Percentiles rank a stretch among this genome's conserved stretches.
Evolutionary conservation across 2,113 vertebrate genomes (phyloP).

Genomic region (Bettongia penicillata): DNA sequence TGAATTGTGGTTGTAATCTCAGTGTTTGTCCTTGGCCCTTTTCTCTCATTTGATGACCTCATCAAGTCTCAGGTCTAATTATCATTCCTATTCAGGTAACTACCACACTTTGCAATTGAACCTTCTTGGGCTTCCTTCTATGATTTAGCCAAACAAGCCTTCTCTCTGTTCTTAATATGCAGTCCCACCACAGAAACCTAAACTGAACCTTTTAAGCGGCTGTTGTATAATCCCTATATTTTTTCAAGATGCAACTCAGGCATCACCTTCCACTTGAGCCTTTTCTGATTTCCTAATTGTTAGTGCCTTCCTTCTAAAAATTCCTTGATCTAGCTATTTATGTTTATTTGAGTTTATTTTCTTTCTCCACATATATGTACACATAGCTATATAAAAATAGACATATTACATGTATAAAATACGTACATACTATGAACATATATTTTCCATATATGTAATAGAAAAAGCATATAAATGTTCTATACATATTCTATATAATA

Average conservation of each 20-base stretch:
- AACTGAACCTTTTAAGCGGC: neutral
- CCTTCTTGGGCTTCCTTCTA: neutral
- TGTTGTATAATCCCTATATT: neutral
- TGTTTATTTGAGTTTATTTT: neutral
- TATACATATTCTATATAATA: no score
- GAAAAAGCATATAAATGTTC: no score
- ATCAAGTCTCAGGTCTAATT: neutral
- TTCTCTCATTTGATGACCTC: neutral
- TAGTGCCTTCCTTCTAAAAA: neutral
- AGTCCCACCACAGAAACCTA: neutral
- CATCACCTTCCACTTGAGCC: neutral
- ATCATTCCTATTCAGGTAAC: neutral
- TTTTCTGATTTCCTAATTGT: neutral
- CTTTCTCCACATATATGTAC: neutral
- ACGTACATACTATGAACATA: neutral
- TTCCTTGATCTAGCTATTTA: neutral
- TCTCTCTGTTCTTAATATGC: neutral
- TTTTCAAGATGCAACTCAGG: neutral
- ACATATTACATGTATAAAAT: no score
- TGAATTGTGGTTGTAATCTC: neutral
- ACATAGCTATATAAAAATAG: no score
- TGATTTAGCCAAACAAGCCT: neutral
- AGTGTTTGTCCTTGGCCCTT: neutral
- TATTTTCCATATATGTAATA: no score
- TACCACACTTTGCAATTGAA: neutral